Conservation (phyloP, 2,888 invertebrate species). For the Pandemis corylana region DNA sequence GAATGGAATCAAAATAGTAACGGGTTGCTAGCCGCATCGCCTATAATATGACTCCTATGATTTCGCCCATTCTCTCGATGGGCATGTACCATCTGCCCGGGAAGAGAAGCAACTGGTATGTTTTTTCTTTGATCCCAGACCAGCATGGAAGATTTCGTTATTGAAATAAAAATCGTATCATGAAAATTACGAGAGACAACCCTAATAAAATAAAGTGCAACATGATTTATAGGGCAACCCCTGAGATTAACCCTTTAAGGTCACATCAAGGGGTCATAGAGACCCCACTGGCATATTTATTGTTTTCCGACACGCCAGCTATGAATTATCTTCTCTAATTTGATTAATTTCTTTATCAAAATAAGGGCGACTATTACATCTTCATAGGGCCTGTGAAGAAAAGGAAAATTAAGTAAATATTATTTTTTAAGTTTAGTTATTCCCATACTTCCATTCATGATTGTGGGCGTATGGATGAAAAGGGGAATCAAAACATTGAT, state of each 20-base stretch:
- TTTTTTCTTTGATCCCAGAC: too few relatives aligned
- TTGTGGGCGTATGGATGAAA: too few relatives aligned
- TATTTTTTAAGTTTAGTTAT: too few relatives aligned
- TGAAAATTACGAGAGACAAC: not conserved
- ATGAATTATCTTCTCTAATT: conserved; percentile 19
- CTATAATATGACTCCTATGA: too few relatives aligned
- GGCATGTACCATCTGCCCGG: too few relatives aligned
- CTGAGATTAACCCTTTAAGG: conserved; percentile 27
- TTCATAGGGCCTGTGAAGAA: not conserved
- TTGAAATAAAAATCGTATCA: not conserved
- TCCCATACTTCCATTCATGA: too few relatives aligned
- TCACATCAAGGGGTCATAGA: conserved; percentile 3
- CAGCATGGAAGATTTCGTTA: too few relatives aligned
- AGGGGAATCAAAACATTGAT: too few relatives aligned
- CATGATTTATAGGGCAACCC: conserved; percentile 22
- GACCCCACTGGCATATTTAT: conserved; percentile 12
- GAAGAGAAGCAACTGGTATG: too few relatives aligned
- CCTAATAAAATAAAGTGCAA: conserved; percentile 21
- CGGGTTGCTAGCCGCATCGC: too few relatives aligned
- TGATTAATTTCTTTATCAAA: conserved; percentile 18
- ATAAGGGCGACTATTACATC: not conserved
- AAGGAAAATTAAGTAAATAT: not conserved
- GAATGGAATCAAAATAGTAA: too few relatives aligned
- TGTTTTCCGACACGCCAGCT: conserved; percentile 19
- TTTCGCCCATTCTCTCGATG: too few relatives aligned